Evolutionary conservation across 2,888 invertebrate genomes (phyloP).

Genomic region (Ophonus ardosiacus): DNA sequence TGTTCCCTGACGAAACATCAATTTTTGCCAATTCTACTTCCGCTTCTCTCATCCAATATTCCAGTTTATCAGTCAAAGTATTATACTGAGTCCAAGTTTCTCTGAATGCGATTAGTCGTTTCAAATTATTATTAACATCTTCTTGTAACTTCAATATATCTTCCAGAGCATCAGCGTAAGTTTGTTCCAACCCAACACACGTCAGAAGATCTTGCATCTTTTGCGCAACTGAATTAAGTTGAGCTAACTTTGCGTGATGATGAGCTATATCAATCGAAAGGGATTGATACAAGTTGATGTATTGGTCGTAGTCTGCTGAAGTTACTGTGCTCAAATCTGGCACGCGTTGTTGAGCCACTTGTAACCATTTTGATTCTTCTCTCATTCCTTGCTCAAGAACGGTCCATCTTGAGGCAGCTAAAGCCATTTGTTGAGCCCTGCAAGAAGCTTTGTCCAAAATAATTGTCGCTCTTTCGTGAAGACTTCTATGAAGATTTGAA

Average conservation of each 20-base stretch:
- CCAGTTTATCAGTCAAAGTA: constrained; percentile 84
- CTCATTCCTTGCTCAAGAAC: constrained; percentile 88
- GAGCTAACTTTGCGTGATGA: constrained; percentile 87
- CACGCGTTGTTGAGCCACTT: constrained; percentile 89
- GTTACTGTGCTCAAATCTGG: constrained; percentile 89
- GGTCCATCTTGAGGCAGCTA: constrained; percentile 91
- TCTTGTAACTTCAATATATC: constrained; percentile 86
- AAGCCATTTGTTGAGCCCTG: constrained; percentile 89
- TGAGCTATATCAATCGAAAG: constrained; percentile 87
- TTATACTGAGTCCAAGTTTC: constrained; percentile 89
- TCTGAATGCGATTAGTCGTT: constrained; percentile 85
- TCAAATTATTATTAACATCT: constrained; percentile 85
- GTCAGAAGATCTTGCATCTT: constrained; percentile 86
- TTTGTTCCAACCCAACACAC: constrained; percentile 86
- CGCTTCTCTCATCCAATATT: constrained; percentile 86
- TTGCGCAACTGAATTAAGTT: constrained; percentile 85
- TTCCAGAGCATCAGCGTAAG: constrained; percentile 85
- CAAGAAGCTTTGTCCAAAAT: constrained; percentile 90
- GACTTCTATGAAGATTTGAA: constrained; percentile 84
- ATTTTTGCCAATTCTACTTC: constrained; percentile 84
- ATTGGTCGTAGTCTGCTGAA: constrained; percentile 90
- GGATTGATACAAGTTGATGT: constrained; percentile 89
- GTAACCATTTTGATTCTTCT: constrained; percentile 90
- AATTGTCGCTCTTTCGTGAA: constrained; percentile 86
- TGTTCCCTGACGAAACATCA: constrained; percentile 80